A percentile compares a stretch with the other conserved stretches of the same genome.
These are phyloP conservation scores for Menidia beryllina DNA, from an alignment of 2,113 vertebrate genomes.

Conservation along the genomic window DNA sequence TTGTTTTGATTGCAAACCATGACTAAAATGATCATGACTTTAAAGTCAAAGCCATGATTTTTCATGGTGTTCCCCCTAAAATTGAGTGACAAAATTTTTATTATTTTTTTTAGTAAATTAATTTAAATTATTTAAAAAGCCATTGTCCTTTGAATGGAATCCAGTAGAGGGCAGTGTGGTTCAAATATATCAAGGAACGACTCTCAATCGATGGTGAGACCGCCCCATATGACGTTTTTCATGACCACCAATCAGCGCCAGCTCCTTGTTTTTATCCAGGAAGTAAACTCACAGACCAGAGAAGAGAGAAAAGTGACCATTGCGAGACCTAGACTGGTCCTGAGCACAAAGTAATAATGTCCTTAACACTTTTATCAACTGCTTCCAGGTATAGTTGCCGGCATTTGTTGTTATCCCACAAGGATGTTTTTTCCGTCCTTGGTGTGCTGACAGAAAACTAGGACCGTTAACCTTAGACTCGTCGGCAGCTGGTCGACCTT, in stretches of 20 bases:
- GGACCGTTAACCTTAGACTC: neutral
- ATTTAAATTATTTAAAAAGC: too few species aligned
- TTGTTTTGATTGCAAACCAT: too few species aligned
- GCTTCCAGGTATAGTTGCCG: slow-evolving; percentile 57
- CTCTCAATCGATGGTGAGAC: slow-evolving; percentile 1
- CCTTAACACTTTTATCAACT: slow-evolving; percentile 42
- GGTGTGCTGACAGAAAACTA: neutral
- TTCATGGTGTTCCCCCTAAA: too few species aligned
- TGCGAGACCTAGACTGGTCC: neutral
- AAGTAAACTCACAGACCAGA: slow-evolving; percentile 39
- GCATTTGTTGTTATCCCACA: too few species aligned
- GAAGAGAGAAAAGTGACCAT: neutral
- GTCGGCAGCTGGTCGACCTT: neutral
- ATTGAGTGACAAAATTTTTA: too few species aligned
- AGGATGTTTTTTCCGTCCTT: too few species aligned
- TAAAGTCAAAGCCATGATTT: too few species aligned
- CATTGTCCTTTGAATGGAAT: too few species aligned
- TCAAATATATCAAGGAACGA: neutral
- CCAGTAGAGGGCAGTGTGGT: slow-evolving; percentile 37
- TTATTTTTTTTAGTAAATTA: too few species aligned
- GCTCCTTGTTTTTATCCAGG: slow-evolving; percentile 17
- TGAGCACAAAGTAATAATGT: slow-evolving; percentile 51
- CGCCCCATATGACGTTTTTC: neutral
- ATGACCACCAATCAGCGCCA: slow-evolving; percentile 49
- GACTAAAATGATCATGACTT: too few species aligned